Evolutionary conservation across 2,113 vertebrate genomes (phyloP).

Genomic region (Phalacrocorax aristotelis): DNA sequence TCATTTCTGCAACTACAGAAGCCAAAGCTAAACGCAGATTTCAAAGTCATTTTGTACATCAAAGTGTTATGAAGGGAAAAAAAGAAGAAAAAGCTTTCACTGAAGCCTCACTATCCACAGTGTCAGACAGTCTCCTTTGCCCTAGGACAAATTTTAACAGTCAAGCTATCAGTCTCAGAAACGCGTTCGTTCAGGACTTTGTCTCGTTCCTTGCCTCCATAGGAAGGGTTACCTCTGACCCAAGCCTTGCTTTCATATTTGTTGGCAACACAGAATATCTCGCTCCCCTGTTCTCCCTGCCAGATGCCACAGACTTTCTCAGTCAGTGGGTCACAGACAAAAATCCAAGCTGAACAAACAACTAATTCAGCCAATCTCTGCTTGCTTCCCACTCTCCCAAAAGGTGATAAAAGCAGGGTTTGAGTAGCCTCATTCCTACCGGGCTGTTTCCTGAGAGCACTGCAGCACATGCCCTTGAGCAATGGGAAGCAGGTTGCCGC

Average conservation of each 20-base stretch:
- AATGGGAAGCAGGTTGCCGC: background rate
- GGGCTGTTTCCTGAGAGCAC: background rate
- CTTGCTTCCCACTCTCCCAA: background rate
- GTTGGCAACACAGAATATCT: background rate
- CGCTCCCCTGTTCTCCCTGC: background rate
- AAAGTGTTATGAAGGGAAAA: background rate
- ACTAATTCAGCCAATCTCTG: accelerated
- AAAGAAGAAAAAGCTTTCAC: background rate
- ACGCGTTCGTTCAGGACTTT: background rate
- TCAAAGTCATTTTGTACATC: background rate
- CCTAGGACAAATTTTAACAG: background rate
- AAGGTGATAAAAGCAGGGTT: background rate
- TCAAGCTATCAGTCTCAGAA: background rate
- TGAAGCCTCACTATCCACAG: background rate
- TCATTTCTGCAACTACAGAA: background rate
- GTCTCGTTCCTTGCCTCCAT: background rate
- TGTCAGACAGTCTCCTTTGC: background rate
- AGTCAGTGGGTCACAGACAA: background rate
- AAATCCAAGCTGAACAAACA: background rate
- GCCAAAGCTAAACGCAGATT: background rate
- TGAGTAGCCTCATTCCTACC: background rate
- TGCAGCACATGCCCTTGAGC: background rate
- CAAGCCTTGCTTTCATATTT: background rate
- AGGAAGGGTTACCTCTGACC: background rate
- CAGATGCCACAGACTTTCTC: background rate